A percentile compares a stretch with the other conserved stretches of the same genome.
These are phyloP conservation scores for Axis porcinus DNA, from an alignment of 2,113 vertebrate species.

Conservation along the genomic window DNA sequence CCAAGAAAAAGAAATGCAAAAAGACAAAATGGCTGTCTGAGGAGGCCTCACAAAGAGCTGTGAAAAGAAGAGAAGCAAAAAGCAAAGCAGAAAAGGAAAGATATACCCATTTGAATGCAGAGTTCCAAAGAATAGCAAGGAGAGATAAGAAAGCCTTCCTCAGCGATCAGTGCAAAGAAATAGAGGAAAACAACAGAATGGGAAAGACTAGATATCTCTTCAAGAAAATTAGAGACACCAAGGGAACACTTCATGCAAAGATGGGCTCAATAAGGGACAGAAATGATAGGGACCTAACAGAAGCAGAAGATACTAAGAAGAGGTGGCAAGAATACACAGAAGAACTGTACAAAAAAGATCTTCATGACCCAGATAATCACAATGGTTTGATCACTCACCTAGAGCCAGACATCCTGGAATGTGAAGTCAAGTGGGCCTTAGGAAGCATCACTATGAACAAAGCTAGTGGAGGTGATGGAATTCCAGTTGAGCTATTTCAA, in stretches of 20 bases:
- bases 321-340: neutral
- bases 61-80: neutral
- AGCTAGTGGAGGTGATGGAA: neutral
- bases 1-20: neutral
- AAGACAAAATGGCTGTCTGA: neutral
- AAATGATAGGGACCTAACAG: neutral
- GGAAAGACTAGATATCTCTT: neutral
- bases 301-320: neutral
- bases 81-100: neutral
- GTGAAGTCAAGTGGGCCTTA: neutral
- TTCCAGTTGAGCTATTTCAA: neutral
- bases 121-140: neutral
- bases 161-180: neutral
- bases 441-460: neutral
- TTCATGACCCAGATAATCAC: neutral
- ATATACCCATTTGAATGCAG: neutral
- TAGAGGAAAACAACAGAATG: neutral
- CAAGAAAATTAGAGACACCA: neutral
- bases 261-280: neutral
- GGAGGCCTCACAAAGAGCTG: neutral
- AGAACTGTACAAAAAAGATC: neutral
- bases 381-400: neutral
- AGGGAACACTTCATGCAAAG: neutral
- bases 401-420: neutral
- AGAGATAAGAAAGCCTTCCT: neutral